These are phyloP conservation scores for Sitta carolinensis DNA, from an alignment of 2,797 vertebrate genomes.

Conservation along the genomic window DNA sequence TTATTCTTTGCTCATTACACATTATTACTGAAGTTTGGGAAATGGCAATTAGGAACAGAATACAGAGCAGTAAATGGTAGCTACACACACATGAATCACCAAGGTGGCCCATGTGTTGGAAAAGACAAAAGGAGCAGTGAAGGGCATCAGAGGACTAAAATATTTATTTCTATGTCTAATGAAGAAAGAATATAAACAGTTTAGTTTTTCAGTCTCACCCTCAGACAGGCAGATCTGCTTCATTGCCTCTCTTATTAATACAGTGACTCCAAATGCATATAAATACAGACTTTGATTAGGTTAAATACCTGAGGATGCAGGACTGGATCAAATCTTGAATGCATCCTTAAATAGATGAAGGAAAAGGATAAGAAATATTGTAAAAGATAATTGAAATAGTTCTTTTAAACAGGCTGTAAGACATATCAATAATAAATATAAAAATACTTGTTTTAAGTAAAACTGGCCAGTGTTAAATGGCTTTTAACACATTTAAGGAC, in stretches of 20 bases:
- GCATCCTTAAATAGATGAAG: neutral
- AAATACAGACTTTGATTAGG: neutral
- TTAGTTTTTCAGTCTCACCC: neutral
- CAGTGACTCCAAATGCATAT: neutral
- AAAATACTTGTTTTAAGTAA: neutral
- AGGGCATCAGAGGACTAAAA: neutral
- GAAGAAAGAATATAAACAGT: neutral
- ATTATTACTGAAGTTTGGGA: slow-evolving; percentile 8
- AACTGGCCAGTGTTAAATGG: neutral
- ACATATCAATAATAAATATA: neutral
- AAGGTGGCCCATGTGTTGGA: neutral
- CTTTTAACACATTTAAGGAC: neutral
- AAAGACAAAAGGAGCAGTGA: neutral
- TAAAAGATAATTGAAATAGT: neutral
- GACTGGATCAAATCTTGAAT: neutral
- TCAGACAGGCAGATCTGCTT: neutral
- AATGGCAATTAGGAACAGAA: slow-evolving; percentile 3
- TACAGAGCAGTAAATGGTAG: neutral
- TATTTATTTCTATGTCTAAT: neutral
- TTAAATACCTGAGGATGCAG: neutral
- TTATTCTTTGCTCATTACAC: slow-evolving; percentile 39
- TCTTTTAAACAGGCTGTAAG: neutral
- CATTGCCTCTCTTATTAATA: neutral
- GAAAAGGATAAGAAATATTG: neutral
- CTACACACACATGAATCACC: neutral